phyloP scores from a whole-genome alignment of 2,888 invertebrate species.

The Cenopis cana region DNA sequence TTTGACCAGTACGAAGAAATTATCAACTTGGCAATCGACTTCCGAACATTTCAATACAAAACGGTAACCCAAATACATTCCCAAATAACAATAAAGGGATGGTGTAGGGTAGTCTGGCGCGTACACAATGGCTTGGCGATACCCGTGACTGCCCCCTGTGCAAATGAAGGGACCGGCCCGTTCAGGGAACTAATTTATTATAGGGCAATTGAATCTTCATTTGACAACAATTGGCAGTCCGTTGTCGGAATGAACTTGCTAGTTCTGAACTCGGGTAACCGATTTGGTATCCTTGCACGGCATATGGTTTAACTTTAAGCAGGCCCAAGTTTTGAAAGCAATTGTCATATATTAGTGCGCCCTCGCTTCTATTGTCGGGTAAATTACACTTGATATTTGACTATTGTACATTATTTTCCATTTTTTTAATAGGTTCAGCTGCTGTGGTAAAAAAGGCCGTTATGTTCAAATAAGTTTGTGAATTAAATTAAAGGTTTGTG shows the following conservation, averaged over 20 bases:
- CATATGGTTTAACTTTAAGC: constrained; percentile 11
- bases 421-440: too few relatives aligned
- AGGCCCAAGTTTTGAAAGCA: constrained; percentile 14
- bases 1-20: constrained; percentile 8
- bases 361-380: background rate
- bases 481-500: background rate
- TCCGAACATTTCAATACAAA: constrained; percentile 55
- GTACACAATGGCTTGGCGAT: constrained; percentile 55
- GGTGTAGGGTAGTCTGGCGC: constrained; percentile 54
- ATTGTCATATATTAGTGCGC: constrained; percentile 13
- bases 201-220: constrained; percentile 82
- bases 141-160: constrained; percentile 58
- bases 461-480: background rate
- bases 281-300: constrained; percentile 51
- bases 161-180: constrained; percentile 69
- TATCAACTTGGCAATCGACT: constrained; percentile 36
- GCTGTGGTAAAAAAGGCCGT: background rate
- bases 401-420: too few relatives aligned
- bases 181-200: constrained; percentile 61
- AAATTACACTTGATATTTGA: background rate
- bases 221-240: constrained; percentile 77
- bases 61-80: constrained; percentile 57
- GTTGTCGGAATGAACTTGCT: constrained; percentile 64
- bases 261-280: constrained; percentile 52
- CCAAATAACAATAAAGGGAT: constrained; percentile 65